Evolutionary conservation across 2,888 invertebrate genomes (phyloP).

Genomic region (Furcula furcula): DNA sequence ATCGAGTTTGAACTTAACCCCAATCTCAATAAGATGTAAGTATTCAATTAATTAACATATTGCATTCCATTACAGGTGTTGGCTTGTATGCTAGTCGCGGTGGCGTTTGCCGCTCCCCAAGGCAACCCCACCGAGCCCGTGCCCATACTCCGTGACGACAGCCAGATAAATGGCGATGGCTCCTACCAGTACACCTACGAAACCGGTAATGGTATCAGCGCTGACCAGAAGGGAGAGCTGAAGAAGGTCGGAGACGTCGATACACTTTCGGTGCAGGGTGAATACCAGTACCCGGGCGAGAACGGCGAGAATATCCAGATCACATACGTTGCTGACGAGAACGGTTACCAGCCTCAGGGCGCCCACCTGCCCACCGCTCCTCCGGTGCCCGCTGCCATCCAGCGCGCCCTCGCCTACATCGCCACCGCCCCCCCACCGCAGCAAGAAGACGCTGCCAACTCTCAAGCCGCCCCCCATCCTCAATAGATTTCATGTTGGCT

Average conservation of each 20-base stretch:
- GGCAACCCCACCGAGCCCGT: conserved; percentile 57
- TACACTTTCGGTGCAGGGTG: conserved; percentile 83
- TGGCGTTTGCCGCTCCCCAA: conserved; percentile 64
- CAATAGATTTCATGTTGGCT: conserved; percentile 47
- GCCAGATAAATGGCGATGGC: conserved; percentile 83
- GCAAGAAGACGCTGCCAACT: conserved; percentile 33
- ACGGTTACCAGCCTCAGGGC: conserved; percentile 85
- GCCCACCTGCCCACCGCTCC: conserved; percentile 85
- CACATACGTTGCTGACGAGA: conserved; percentile 86
- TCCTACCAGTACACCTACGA: conserved; percentile 83
- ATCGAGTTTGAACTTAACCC: conserved; percentile 7
- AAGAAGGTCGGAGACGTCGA: conserved; percentile 82
- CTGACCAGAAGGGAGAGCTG: conserved; percentile 81
- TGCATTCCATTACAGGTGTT: conserved; percentile 51
- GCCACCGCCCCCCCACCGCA: conserved; percentile 83
- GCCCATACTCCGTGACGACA: conserved; percentile 81
- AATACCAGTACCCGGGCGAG: conserved; percentile 84
- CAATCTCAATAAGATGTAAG: conserved; percentile 2
- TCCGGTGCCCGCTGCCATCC: conserved; percentile 86
- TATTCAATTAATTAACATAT: background rate
- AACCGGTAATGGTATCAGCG: conserved; percentile 85
- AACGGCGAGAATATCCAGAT: conserved; percentile 83
- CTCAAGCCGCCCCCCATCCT: no score
- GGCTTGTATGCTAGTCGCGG: conserved; percentile 56
- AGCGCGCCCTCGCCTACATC: conserved; percentile 84